Percentiles rank a stretch among this genome's conserved stretches.
Evolutionary conservation across 2,797 vertebrate species (phyloP).

Genomic region (Myotis pilosus): DNA sequence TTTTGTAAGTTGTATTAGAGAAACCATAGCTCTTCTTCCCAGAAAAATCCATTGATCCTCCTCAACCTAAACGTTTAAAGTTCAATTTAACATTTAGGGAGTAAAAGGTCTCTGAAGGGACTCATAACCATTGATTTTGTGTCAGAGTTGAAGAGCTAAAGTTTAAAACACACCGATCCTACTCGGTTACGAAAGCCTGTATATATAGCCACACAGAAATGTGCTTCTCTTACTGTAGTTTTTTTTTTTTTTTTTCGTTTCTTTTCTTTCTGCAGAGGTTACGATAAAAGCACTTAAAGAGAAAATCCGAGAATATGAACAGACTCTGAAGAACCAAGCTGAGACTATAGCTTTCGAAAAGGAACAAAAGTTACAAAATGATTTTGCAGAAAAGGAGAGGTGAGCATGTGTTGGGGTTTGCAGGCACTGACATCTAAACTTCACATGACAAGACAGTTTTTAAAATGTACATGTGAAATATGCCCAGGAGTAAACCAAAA

Average conservation of each 20-base stretch:
- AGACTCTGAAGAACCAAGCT: constrained; percentile 96
- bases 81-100: constrained; percentile 99
- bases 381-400: constrained; percentile 99
- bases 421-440: not conserved
- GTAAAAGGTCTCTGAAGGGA: constrained; percentile 96
- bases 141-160: constrained; percentile 93
- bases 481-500: constrained; percentile 42
- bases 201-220: constrained; percentile 74
- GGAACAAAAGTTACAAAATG: constrained; percentile 96
- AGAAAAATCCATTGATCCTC: constrained; percentile 94
- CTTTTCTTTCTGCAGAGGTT: constrained; percentile 89
- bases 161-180: constrained; percentile 90
- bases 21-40: constrained; percentile 81
- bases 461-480: constrained; percentile 51
- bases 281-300: constrained; percentile 99
- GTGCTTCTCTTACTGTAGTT: constrained; percentile 74
- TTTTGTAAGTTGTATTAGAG: constrained; percentile 71
- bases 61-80: constrained; percentile 96
- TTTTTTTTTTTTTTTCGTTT: constrained; percentile 49
- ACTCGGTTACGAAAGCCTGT: constrained; percentile 75
- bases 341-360: constrained; percentile 97
- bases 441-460: not conserved
- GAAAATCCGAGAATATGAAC: constrained; percentile 98
- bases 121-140: constrained; percentile 97
- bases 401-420: constrained; percentile 72